A percentile compares a stretch with the other conserved stretches of the same genome.
phyloP scores from a whole-genome alignment of 2,113 vertebrate species.

The Mobula hypostoma region DNA sequence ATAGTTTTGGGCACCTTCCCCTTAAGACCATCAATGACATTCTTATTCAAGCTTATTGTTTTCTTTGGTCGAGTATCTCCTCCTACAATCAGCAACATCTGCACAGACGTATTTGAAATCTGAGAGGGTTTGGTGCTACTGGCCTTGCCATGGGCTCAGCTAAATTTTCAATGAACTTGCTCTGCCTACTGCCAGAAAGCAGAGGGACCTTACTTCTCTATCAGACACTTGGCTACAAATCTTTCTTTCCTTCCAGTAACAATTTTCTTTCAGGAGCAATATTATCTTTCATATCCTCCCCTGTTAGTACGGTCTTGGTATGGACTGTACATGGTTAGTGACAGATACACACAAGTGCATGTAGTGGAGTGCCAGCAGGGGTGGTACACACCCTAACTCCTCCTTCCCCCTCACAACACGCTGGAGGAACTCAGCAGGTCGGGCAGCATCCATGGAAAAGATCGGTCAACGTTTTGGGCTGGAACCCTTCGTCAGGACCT shows the following conservation, averaged over 20 bases:
- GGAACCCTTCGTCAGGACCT: too few species aligned
- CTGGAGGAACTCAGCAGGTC: too few species aligned
- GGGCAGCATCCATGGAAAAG: too few species aligned
- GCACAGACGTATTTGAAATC: not conserved
- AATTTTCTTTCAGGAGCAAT: not conserved
- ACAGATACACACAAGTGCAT: not conserved
- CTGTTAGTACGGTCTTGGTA: not conserved
- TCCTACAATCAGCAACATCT: not conserved
- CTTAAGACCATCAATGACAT: not conserved
- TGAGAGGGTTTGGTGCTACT: not conserved
- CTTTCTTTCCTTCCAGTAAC: not conserved
- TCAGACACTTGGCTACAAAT: not conserved
- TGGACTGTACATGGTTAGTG: not conserved
- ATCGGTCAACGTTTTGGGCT: too few species aligned
- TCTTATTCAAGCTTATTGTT: not conserved
- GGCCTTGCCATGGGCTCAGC: not conserved
- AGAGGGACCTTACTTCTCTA: too few species aligned
- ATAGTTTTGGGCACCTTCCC: not conserved
- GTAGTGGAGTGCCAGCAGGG: too few species aligned
- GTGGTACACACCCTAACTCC: too few species aligned
- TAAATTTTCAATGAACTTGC: not conserved
- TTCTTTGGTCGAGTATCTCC: not conserved
- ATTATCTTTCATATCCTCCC: not conserved
- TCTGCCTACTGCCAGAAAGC: not conserved
- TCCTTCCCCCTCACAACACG: too few species aligned